A percentile compares a stretch with the other conserved stretches of the same genome.
phyloP scores from a whole-genome alignment of 2,888 invertebrate species.

The Amphipoea oculea region DNA sequence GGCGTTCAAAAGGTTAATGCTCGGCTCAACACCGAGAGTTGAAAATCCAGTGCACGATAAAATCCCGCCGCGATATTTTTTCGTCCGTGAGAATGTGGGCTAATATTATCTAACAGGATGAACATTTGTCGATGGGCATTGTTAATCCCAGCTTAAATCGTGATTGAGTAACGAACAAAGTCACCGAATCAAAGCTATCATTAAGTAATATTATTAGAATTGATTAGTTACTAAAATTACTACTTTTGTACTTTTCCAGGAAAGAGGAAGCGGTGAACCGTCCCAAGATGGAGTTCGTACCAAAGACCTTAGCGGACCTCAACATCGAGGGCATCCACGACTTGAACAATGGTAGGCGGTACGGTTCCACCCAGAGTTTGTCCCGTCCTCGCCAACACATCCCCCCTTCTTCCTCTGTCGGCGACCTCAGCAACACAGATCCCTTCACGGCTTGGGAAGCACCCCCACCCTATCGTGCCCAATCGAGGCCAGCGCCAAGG shows the following conservation, averaged over 20 bases:
- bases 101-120: neutral
- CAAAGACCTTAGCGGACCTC: conserved; percentile 97
- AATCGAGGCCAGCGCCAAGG: conserved; percentile 72
- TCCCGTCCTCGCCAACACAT: conserved; percentile 81
- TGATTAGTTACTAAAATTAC: neutral
- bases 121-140: neutral
- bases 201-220: neutral
- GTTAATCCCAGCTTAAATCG: too few relatives aligned
- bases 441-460: conserved; percentile 85
- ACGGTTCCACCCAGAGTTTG: conserved; percentile 88
- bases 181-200: neutral
- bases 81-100: too few relatives aligned
- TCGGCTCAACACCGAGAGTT: too few relatives aligned
- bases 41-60: too few relatives aligned
- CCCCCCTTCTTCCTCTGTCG: conserved; percentile 83
- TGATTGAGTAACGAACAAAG: neutral
- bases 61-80: too few relatives aligned
- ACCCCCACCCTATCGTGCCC: conserved; percentile 67
- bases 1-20: too few relatives aligned
- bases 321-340: conserved; percentile 95
- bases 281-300: conserved; percentile 97
- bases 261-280: conserved; percentile 97
- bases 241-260: conserved; percentile 82
- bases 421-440: conserved; percentile 82
- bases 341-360: conserved; percentile 92